Evolutionary conservation across 2,113 vertebrate species (phyloP), one percentile per base, ranked within the genome.

Genomic region (Syngnathus scovelli): DNA sequence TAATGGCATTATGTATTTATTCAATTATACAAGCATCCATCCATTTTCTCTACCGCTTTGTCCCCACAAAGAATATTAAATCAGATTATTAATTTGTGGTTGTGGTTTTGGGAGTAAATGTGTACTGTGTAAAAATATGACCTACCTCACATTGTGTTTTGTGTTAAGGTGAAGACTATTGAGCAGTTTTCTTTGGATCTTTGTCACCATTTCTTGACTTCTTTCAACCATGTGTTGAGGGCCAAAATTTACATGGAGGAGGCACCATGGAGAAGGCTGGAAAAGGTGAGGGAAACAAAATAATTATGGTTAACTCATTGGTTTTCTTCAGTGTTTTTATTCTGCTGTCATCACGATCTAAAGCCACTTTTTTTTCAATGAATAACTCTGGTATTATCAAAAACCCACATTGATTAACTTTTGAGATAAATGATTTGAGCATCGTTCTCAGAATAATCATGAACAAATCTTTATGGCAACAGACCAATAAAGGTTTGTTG

Each of bases 151-250:
- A 23, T 4, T 51, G 43, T 65, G 11, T 36, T 67, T 43, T 27
- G 78, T 67, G 72, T 58, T 66, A 74, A 95, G 94, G 90, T 96
- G 10, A 72, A 82, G 64, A 93, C 72, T 64, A 92, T 95, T 61
- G 94, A 96, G 84, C 86, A 92, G 74, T 95, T 95, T 74, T 92
- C 92, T 43, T 73, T 94, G 86, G 92, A 94, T 65, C 91, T 95
- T 78, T 93, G 94, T 66, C 78, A 87, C 54, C 91, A 95, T 78
- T 95, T 96, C 83, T 86, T 96, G 71, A 93, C 92, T 59, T 86
- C 91, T 2, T 95, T 93, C 83, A 90, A 86, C 66, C 94, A 95
- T 80, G 93, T 95, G 68, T 82, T 80, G 1, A 89, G 89, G 54
- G 91, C 87, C 80, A 94, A 89, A 76, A 81, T 92, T 61, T 88